Percentiles rank a stretch among this genome's conserved stretches.
These are phyloP conservation scores for Eptatretus atami DNA, from an alignment of 2,797 vertebrate genomes.

Conservation along the genomic window DNA sequence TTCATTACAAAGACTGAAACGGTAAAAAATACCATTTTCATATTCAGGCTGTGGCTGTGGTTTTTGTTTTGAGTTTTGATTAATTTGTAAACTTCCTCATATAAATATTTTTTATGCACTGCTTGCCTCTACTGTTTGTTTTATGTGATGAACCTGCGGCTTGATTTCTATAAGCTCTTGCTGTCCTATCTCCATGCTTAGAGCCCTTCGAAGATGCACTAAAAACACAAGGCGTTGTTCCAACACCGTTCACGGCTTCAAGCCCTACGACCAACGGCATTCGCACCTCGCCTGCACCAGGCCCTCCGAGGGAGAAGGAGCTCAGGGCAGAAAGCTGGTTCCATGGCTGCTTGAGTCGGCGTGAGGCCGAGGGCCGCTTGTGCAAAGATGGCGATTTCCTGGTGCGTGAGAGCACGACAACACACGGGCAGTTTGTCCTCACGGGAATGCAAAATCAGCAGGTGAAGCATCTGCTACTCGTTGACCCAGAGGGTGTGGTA, in stretches of 20 bases:
- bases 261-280: not conserved
- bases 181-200: constrained; percentile 11
- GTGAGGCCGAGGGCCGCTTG: constrained; percentile 32
- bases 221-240: not conserved
- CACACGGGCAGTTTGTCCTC: constrained; percentile 67
- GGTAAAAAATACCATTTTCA: no score
- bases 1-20: no score
- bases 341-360: constrained; percentile 52
- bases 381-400: constrained; percentile 40
- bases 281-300: constrained; percentile 13
- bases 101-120: no score
- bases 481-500: constrained; percentile 91
- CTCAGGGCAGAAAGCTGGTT: constrained; percentile 61
- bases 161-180: no score
- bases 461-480: constrained; percentile 66
- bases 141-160: no score
- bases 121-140: no score
- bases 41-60: no score
- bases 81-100: no score
- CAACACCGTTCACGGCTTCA: constrained; percentile 13
- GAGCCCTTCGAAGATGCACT: constrained; percentile 83
- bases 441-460: constrained; percentile 68
- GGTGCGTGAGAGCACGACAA: constrained; percentile 80
- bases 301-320: constrained; percentile 53
- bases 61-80: no score